Conservation (phyloP, 2,113 vertebrate genomes). For the Brachionichthys hirsutus region DNA sequence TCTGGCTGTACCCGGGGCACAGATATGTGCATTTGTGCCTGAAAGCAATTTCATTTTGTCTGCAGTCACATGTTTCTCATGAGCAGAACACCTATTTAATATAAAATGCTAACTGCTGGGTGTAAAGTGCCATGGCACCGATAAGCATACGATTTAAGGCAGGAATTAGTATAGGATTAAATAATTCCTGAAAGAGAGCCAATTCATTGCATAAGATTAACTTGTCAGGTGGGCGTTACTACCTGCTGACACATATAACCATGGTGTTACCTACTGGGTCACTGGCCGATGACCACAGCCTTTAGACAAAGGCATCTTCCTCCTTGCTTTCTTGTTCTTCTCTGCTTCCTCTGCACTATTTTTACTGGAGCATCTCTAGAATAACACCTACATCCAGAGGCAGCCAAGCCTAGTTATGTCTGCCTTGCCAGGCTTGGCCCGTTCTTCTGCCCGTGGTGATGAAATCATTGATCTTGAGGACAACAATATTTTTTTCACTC, state of each 20-base stretch:
- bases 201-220: no score
- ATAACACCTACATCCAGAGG: neutral
- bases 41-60: conserved; percentile 35
- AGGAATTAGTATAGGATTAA: conserved; percentile 19
- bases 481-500: neutral
- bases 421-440: conserved; percentile 7
- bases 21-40: conserved; percentile 32
- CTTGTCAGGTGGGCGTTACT: no score
- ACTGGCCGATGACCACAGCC: no score
- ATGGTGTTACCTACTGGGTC: neutral
- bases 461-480: neutral
- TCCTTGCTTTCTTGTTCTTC: neutral
- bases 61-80: conserved; percentile 9
- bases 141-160: conserved; percentile 16
- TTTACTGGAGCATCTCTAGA: neutral
- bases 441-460: neutral
- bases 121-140: no score
- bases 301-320: no score
- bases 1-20: conserved; percentile 30
- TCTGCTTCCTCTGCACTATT: neutral
- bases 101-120: conserved; percentile 26
- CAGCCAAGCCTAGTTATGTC: neutral
- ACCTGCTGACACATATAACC: neutral
- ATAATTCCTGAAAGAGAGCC: conserved; percentile 18
- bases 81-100: conserved; percentile 42